phyloP scores from a whole-genome alignment of 2,888 invertebrate species.

The Dasypogon diadema region DNA sequence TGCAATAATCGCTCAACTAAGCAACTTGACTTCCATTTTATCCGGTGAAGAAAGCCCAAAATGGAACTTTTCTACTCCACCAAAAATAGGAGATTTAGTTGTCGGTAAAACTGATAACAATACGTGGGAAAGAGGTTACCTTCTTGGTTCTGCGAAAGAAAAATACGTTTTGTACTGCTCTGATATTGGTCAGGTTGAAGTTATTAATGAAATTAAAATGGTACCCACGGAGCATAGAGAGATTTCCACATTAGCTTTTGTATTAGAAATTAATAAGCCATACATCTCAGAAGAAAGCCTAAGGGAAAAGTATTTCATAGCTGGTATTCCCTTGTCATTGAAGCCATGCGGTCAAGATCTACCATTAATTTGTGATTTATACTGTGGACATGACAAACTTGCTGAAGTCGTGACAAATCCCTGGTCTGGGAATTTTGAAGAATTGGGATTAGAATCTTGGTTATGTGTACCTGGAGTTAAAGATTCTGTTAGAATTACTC shows the following conservation, averaged over 20 bases:
- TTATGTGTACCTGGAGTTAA: neutral
- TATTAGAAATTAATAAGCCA: neutral
- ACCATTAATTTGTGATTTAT: conserved; percentile 9
- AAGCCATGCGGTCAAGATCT: neutral
- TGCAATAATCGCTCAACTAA: neutral
- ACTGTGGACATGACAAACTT: neutral
- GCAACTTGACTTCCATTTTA: neutral
- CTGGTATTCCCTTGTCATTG: neutral
- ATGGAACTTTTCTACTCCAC: neutral
- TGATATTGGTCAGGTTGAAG: conserved; percentile 58
- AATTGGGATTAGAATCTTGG: neutral
- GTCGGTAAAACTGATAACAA: conserved; percentile 54
- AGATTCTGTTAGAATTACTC: conserved; percentile 27
- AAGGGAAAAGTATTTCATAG: neutral
- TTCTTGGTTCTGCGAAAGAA: conserved; percentile 57
- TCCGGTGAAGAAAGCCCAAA: neutral
- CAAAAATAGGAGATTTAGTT: conserved; percentile 57
- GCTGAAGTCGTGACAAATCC: neutral
- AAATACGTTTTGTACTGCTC: conserved; percentile 58
- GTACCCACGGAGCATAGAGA: conserved; percentile 56
- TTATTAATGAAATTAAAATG: conserved; percentile 57
- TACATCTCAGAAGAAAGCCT: neutral
- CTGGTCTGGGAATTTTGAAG: conserved; percentile 9
- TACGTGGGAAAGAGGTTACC: conserved; percentile 58
- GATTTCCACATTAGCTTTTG: conserved; percentile 55